Conservation (phyloP, 1,140 invertebrate genomes). For the Parapsyche elsis region DNA sequence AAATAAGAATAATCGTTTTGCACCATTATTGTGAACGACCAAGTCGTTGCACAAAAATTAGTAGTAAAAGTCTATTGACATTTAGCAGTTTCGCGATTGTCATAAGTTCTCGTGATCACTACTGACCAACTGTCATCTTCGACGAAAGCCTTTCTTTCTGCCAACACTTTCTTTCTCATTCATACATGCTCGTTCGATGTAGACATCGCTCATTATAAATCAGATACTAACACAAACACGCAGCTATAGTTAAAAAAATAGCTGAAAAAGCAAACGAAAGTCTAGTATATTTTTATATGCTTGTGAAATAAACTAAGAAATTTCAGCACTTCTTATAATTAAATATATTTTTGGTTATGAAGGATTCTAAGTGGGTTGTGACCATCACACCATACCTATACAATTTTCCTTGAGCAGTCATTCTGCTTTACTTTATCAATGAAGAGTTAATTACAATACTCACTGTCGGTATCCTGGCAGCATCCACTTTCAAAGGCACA, state of each 20-base stretch:
- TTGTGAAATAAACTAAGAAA: no score
- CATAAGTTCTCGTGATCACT: not conserved
- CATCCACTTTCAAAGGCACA: slow-evolving; percentile 6
- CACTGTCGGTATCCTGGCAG: slow-evolving; percentile 34
- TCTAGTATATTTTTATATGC: no score
- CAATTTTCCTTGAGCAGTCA: not conserved
- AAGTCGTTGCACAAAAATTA: not conserved
- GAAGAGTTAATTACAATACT: not conserved
- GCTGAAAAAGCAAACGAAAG: no score
- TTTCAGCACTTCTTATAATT: no score
- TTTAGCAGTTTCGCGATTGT: not conserved
- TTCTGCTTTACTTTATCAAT: no score
- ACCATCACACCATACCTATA: no score
- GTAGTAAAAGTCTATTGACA: not conserved
- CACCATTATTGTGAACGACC: not conserved
- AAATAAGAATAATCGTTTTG: not conserved
- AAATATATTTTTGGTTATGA: no score
- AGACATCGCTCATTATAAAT: not conserved
- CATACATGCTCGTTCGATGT: not conserved
- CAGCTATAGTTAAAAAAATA: not conserved
- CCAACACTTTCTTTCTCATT: slow-evolving; percentile 9
- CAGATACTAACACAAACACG: not conserved
- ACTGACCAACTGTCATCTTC: not conserved
- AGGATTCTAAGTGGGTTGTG: no score
- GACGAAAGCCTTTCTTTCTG: slow-evolving; percentile 5